Conservation (phyloP, 2,888 invertebrate species). For the Phlogophora meticulosa region DNA sequence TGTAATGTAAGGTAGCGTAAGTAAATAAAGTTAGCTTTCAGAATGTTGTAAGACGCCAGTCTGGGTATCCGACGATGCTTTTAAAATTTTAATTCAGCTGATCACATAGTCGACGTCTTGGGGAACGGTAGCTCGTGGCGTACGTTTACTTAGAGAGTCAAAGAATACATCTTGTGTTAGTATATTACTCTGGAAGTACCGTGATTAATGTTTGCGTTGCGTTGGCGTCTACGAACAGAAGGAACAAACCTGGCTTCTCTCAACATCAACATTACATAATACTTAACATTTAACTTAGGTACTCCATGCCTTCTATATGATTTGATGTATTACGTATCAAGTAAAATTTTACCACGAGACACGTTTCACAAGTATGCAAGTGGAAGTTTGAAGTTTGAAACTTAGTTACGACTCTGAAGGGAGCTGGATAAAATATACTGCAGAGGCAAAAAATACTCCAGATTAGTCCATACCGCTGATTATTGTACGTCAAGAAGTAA, state of each 20-base stretch:
- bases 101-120: constrained; percentile 54
- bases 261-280: constrained; percentile 36
- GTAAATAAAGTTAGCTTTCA: constrained; percentile 45
- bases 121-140: constrained; percentile 36
- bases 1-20: constrained; percentile 35
- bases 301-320: not conserved
- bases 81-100: constrained; percentile 61
- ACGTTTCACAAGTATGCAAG: constrained; percentile 39
- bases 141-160: constrained; percentile 58
- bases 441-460: constrained; percentile 21
- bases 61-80: constrained; percentile 38
- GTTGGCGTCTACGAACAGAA: constrained; percentile 38
- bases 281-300: constrained; percentile 29
- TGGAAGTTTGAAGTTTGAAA: constrained; percentile 32
- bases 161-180: constrained; percentile 57
- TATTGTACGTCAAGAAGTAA: not conserved
- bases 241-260: constrained; percentile 37
- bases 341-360: constrained; percentile 21
- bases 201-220: constrained; percentile 57
- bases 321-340: constrained; percentile 17
- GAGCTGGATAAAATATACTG: constrained; percentile 24
- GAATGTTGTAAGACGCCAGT: constrained; percentile 33
- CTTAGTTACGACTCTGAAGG: constrained; percentile 25
- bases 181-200: constrained; percentile 62
- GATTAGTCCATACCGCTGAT: constrained; percentile 9